Base-by-base conservation (phyloP, 2,888 invertebrate species). In the Zaprionus obscuricornis region DNA sequence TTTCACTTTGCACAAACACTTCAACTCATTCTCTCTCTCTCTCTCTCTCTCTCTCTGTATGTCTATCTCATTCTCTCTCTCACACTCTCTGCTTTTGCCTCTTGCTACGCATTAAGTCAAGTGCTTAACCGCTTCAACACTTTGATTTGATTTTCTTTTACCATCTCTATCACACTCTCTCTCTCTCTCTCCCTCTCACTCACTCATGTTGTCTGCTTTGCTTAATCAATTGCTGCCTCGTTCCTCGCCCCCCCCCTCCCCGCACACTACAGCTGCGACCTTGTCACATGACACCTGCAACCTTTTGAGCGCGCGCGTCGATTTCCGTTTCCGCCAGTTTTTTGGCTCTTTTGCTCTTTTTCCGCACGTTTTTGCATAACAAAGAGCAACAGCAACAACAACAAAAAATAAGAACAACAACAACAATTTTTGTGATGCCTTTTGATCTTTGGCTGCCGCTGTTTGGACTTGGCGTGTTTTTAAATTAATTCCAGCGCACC, bases 401-500 rank as follows among this genome's bases (percentile, higher is more conserved):
- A n/a, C n/a, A n/a, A n/a, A n/a, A n/a, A n/a, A n/a, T n/a, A n/a
- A n/a, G n/a, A n/a, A n/a, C n/a, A n/a, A n/a, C n/a, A n/a, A 64
- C 43, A 65, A 45, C 58, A 43, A 83, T 58, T 74, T 82, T 73
- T 86, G n/a, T n/a, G 82, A 86, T 82, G 85, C 86, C 82, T 83
- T 82, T 83, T 83, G 82, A 83, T 83, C 82, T 83, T 86, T 33
- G 69, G 60, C 49, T 51, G 79, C 66, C 65, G 68, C 37, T 37
- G 65, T 71, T 64, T 83, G 88, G 79, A 79, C 76, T 77, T 87
- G 88, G 87, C 87, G 88, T 73, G 84, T 86, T 87, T 87, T 88
- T 87, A 87, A 87, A 85, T 88, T 88, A 87, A 87, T 85, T 88
- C 81, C 82, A 58, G 72, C 56, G 60, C 69, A 63, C 67, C 65